Evolutionary conservation across 2,113 vertebrate species (phyloP).

Genomic region (Tylochromis polylepis): DNA sequence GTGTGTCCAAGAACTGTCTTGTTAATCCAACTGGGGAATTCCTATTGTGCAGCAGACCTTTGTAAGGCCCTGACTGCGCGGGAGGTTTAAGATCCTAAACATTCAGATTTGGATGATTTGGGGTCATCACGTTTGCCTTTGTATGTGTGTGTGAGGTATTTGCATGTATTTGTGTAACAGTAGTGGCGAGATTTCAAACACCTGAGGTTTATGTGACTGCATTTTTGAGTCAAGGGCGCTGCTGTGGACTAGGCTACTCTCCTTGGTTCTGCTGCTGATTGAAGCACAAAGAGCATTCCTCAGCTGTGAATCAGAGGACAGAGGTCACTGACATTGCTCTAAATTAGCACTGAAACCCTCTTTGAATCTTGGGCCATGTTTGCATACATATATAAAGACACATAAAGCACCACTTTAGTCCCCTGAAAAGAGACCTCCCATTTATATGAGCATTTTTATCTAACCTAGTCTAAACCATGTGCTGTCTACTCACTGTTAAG

Average conservation of each 20-base stretch:
- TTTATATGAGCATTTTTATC: slow-evolving; percentile 27
- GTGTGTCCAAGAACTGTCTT: slow-evolving; percentile 9
- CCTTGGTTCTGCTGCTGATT: slow-evolving; percentile 25
- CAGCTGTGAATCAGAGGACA: slow-evolving; percentile 65
- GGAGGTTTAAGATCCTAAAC: slow-evolving; percentile 1
- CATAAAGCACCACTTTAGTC: background rate
- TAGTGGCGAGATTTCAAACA: background rate
- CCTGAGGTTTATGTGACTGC: background rate
- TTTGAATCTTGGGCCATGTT: slow-evolving; percentile 60
- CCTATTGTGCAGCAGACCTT: slow-evolving; percentile 51
- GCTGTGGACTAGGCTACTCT: background rate
- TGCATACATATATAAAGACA: slow-evolving; percentile 24
- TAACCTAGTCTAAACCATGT: slow-evolving; percentile 18
- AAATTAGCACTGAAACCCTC: slow-evolving; percentile 51
- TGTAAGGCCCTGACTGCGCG: background rate
- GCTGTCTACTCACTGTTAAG: slow-evolving; percentile 19
- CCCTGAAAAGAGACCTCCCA: slow-evolving; percentile 31
- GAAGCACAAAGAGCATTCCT: slow-evolving; percentile 69
- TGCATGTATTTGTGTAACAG: background rate
- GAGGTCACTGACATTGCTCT: slow-evolving; percentile 58
- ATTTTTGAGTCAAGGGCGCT: slow-evolving; percentile 7
- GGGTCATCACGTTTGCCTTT: background rate
- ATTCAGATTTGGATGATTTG: slow-evolving; percentile 9
- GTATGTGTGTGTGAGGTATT: background rate
- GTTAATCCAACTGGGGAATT: slow-evolving; percentile 45